Conservation (phyloP, 2,113 vertebrate species). For the Taurulus bubalis region DNA sequence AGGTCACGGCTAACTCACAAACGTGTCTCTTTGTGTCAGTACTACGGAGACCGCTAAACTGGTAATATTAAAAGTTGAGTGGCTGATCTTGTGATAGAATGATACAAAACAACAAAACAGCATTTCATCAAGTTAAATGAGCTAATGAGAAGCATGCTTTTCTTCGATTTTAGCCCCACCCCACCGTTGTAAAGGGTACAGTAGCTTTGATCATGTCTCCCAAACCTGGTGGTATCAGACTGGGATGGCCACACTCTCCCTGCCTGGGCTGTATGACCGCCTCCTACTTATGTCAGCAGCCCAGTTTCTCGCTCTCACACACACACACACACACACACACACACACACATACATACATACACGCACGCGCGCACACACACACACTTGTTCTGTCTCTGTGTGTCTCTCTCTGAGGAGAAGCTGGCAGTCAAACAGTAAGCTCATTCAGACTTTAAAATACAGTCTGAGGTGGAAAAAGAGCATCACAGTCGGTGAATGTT, state of each 20-base stretch:
- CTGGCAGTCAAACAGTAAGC: conserved; percentile 75
- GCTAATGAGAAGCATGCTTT: conserved; percentile 25
- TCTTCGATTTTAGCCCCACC: conserved; percentile 12
- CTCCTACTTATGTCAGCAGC: conserved; percentile 27
- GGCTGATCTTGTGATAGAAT: neutral
- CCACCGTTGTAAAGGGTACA: conserved; percentile 14
- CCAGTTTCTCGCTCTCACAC: neutral
- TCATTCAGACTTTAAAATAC: conserved; percentile 69
- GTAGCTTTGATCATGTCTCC: conserved; percentile 21
- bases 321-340: conserved; percentile 8
- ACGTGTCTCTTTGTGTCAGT: neutral
- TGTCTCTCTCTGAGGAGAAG: conserved; percentile 51
- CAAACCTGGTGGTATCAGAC: conserved; percentile 39
- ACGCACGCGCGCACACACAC: conserved; percentile 24
- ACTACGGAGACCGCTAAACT: neutral
- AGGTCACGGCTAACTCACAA: neutral
- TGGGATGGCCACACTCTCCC: conserved; percentile 41
- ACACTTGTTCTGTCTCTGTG: conserved; percentile 9
- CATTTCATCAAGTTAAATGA: conserved; percentile 7
- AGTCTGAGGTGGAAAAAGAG: conserved; percentile 76
- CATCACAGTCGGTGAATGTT: conserved; percentile 72
- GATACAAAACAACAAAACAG: neutral
- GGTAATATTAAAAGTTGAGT: neutral
- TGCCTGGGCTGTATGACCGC: conserved; percentile 12
- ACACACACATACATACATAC: conserved; percentile 7